Conservation (phyloP, 2,888 invertebrate species). For the Onthophagus sagittarius region DNA sequence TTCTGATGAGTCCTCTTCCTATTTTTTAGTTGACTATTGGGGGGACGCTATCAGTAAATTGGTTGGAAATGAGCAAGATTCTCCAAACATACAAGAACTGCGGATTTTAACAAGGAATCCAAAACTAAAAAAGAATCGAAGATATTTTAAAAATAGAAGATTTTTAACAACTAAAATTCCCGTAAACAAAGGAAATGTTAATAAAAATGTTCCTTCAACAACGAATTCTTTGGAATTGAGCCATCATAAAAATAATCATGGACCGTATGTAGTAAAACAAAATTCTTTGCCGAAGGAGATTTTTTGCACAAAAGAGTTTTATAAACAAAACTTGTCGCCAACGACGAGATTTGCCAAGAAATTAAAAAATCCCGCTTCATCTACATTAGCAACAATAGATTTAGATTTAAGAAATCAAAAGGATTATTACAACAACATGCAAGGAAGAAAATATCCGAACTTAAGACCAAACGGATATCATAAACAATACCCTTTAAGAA, state of each 20-base stretch:
- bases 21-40: too few relatives aligned
- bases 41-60: too few relatives aligned
- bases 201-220: neutral
- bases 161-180: too few relatives aligned
- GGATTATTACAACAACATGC: neutral
- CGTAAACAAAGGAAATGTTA: too few relatives aligned
- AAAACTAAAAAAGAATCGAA: too few relatives aligned
- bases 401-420: neutral
- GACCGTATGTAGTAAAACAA: neutral
- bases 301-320: neutral
- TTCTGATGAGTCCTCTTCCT: too few relatives aligned
- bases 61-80: too few relatives aligned
- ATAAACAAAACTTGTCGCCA: neutral
- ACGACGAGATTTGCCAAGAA: neutral
- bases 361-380: neutral
- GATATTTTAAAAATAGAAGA: too few relatives aligned
- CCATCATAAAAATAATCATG: neutral
- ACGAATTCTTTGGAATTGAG: neutral
- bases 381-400: neutral
- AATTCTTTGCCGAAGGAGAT: neutral
- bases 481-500: neutral
- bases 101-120: too few relatives aligned
- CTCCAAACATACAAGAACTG: too few relatives aligned
- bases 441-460: neutral
- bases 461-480: neutral